Conservation (phyloP, 2,113 vertebrate genomes). For the Cacatua alba region DNA sequence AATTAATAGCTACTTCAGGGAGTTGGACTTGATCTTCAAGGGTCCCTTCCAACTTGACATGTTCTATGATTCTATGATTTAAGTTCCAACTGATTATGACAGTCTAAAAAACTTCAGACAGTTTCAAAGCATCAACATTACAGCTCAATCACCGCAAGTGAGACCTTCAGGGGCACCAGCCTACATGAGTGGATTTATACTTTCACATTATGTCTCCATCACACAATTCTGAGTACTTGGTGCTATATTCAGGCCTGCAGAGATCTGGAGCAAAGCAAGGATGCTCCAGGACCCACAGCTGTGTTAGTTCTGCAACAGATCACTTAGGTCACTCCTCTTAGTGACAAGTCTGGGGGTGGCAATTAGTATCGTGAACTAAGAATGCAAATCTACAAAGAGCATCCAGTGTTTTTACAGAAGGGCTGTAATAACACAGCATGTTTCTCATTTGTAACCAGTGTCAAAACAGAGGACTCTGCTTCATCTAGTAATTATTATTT, state of each 20-base stretch:
- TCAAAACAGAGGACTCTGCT: background rate
- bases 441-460: background rate
- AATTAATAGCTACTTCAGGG: background rate
- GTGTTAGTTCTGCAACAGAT: fast-evolving
- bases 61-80: background rate
- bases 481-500: background rate
- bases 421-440: background rate
- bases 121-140: background rate
- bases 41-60: background rate
- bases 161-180: background rate
- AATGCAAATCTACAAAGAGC: background rate
- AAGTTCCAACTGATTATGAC: background rate
- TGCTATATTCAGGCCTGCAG: background rate
- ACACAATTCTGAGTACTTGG: background rate
- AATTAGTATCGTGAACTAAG: background rate
- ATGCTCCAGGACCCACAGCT: background rate
- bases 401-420: background rate
- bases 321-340: background rate
- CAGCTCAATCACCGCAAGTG: background rate
- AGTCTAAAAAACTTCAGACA: background rate
- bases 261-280: background rate
- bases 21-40: background rate
- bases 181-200: background rate
- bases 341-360: background rate
- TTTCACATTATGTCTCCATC: background rate